Evolutionary conservation across 2,113 vertebrate genomes (phyloP), one percentile per base, ranked within the genome.

Genomic region (Aldabrachelys gigantea): DNA sequence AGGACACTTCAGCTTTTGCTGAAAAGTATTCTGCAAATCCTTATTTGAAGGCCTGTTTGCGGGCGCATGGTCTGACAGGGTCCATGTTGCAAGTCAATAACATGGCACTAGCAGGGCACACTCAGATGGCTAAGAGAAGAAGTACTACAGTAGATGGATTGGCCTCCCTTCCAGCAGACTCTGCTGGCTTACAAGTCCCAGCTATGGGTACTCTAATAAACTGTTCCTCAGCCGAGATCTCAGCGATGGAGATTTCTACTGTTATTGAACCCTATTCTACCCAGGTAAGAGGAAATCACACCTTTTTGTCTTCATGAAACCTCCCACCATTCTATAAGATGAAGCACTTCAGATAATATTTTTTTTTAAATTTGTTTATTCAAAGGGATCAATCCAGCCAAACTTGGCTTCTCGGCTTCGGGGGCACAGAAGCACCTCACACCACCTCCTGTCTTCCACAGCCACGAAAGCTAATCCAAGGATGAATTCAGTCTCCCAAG

Each of bases 391-490:
- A n/a, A n/a, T 65, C 8, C 35, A n/a, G 16, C 35, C 62, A n/a
- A 31, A 69, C 16, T 69, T 35, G 16, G 35, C 31, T 57, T 8
- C 17, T n/a, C 4, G 9, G 31, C 16, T 69, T 69, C 8, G 19
- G 35, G 17, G 35, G 62, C 8, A n/a, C 16, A n/a, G 62, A 69
- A 35, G 16, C 35, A 69, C 31, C 62, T 8, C 62, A 35, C 35
- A 8, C 17, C 62, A n/a, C 6, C 14, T 35, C 62, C 53, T 12
- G 38, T 8, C 29, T 59, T 41, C 76, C 29, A 5, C 25, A 5
- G 59, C 9, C 25, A 2, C 6, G 17, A 81, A 31, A 0, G 3
- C n/a, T 4, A 12, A 54, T 13, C 9, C 2, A 21, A 35, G 49
- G 57, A 14, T 5, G 5, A 49, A 69, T 5, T 31, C 8, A 1